phyloP scores from a whole-genome alignment of 2,797 vertebrate species.

The Luscinia megarhynchos region DNA sequence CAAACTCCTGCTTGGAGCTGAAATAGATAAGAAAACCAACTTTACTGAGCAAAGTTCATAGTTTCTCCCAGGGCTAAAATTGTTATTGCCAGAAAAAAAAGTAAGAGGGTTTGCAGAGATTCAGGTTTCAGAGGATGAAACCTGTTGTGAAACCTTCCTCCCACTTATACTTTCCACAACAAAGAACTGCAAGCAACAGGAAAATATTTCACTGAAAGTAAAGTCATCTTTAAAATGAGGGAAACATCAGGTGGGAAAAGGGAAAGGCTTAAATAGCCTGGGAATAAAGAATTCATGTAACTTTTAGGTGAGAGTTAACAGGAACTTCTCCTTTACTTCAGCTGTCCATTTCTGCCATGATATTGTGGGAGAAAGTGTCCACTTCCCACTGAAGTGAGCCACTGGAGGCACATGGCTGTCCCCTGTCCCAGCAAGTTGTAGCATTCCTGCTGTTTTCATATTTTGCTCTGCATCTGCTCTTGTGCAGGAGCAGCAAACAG shows the following conservation, averaged over 20 bases:
- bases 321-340: neutral
- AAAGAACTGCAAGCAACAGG: conserved; percentile 3
- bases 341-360: neutral
- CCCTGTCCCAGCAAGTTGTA: neutral
- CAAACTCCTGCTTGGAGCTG: neutral
- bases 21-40: neutral
- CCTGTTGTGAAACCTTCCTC: neutral
- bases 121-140: neutral
- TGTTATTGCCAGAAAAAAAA: neutral
- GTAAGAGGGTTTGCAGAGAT: neutral
- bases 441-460: neutral
- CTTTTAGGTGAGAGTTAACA: neutral
- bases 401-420: neutral
- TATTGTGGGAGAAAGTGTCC: neutral
- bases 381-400: neutral
- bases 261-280: neutral
- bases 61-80: conserved; percentile 1
- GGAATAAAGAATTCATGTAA: neutral
- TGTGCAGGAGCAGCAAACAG: neutral
- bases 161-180: neutral
- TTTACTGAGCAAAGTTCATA: neutral
- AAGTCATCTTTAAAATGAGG: neutral
- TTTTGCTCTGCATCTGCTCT: neutral
- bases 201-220: neutral
- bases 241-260: neutral